These are phyloP conservation scores for Micromys minutus DNA, from an alignment of 2,113 vertebrate species.

Conservation along the genomic window DNA sequence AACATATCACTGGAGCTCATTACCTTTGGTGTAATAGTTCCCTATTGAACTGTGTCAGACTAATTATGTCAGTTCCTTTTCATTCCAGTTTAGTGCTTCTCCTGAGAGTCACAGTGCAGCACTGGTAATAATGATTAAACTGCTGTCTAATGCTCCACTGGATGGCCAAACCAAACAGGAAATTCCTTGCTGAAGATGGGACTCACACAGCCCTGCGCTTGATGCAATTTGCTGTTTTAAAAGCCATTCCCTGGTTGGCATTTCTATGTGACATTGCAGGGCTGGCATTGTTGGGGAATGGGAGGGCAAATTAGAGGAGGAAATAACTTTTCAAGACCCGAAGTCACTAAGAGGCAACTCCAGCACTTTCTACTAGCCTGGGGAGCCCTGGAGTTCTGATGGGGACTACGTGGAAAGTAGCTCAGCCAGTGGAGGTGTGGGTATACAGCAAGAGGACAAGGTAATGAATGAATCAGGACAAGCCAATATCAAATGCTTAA, in stretches of 20 bases:
- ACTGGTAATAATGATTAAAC: slow-evolving; percentile 85
- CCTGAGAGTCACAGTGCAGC: slow-evolving; percentile 76
- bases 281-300: not conserved
- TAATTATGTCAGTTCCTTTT: slow-evolving; percentile 82
- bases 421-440: not conserved
- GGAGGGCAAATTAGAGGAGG: not conserved
- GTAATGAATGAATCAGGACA: slow-evolving; percentile 67
- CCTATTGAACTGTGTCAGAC: slow-evolving; percentile 83
- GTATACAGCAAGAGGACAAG: not conserved
- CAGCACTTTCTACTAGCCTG: not conserved
- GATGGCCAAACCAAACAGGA: slow-evolving; percentile 67
- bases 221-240: slow-evolving; percentile 53
- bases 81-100: slow-evolving; percentile 79
- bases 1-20: slow-evolving; percentile 81
- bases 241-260: slow-evolving; percentile 27
- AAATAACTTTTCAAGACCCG: not conserved
- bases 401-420: not conserved
- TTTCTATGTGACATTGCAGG: not conserved
- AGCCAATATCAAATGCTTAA: slow-evolving; percentile 63
- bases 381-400: not conserved
- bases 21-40: slow-evolving; percentile 78
- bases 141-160: slow-evolving; percentile 80
- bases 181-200: slow-evolving; percentile 41
- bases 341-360: not conserved
- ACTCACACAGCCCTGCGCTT: not conserved